A percentile compares a stretch with the other conserved stretches of the same genome.
Conservation (phyloP, 2,888 invertebrate genomes). For the Trisateles emortualis region DNA sequence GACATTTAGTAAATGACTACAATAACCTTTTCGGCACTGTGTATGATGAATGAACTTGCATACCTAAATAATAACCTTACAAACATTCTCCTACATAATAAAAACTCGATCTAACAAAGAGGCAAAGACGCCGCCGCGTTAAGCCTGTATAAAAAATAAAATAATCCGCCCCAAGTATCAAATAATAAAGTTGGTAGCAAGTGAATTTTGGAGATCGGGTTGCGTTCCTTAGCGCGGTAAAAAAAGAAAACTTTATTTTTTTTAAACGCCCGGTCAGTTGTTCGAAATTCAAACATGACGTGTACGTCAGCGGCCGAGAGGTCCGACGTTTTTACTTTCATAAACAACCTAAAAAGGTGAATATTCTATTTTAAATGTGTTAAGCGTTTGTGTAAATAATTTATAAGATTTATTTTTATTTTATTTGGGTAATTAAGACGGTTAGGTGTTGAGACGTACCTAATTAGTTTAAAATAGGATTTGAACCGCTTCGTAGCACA, state of each 20-base stretch:
- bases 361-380: conserved; percentile 31
- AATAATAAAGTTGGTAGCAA: conserved; percentile 87
- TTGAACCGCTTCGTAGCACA: not conserved
- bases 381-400: conserved; percentile 32
- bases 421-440: conserved; percentile 29
- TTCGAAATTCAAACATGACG: conserved; percentile 82
- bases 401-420: conserved; percentile 29
- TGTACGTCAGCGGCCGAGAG: conserved; percentile 76
- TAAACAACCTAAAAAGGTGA: conserved; percentile 32
- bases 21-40: conserved; percentile 3
- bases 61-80: conserved; percentile 59
- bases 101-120: conserved; percentile 68
- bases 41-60: conserved; percentile 55
- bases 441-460: conserved; percentile 13
- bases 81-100: conserved; percentile 69
- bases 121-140: conserved; percentile 77
- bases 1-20: not conserved
- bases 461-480: conserved; percentile 1
- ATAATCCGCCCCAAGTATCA: conserved; percentile 81
- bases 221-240: conserved; percentile 67
- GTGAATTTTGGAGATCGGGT: conserved; percentile 85
- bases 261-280: conserved; percentile 64
- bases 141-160: conserved; percentile 69
- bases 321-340: conserved; percentile 71
- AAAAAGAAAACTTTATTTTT: conserved; percentile 65